Base-by-base conservation (phyloP, 1,140 invertebrate species). In the Galleria mellonella region DNA sequence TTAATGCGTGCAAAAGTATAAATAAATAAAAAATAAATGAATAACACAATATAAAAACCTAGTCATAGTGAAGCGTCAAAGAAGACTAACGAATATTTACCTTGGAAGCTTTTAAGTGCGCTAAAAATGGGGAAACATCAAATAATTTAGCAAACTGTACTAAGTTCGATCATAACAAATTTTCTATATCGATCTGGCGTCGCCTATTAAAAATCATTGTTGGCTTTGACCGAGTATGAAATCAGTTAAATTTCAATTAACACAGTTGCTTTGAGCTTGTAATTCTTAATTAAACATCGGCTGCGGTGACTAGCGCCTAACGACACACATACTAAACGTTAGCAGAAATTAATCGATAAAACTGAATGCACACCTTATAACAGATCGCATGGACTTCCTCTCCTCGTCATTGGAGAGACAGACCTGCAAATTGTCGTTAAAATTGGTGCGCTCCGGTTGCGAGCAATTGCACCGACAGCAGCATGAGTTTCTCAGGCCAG, bases 341-440 rank as follows among this genome's bases (percentile, higher is more conserved):
- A 30, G 30, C 46, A 33, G 29, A 47, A 58, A 47, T 32, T 36
- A 54, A 73, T 70, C 67, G 59, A 69, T 71, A 68, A 53, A 61
- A 55, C 41, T 42, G 9, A 42, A 41, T 69, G 69, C 81, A 62
- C 83, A 91, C 90, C 89, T 91, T 63, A 90, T 89, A 37, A 91
- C 89, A 32, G 90, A 90, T 44, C 89, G 84, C 81, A 90, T 86
- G 37, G 86, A 79, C 67, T 87, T 87, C 72, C 81, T 84, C 68
- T 78, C 78, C 54, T 81, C 73, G 47, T 73, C 75, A 43, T 84
- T 77, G 66, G 73, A 68, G 60, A 88, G 77, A 83, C 87, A 88
- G 69, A 89, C 87, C 76, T 88, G 87, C 62, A 89, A 83, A 75
- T 87, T 87, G 58, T 82, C 67, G 55, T 84, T 73, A 63, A 66